These are phyloP conservation scores for Crocodylus rhombifer DNA, from an alignment of 2,797 vertebrate species.

Conservation along the genomic window DNA sequence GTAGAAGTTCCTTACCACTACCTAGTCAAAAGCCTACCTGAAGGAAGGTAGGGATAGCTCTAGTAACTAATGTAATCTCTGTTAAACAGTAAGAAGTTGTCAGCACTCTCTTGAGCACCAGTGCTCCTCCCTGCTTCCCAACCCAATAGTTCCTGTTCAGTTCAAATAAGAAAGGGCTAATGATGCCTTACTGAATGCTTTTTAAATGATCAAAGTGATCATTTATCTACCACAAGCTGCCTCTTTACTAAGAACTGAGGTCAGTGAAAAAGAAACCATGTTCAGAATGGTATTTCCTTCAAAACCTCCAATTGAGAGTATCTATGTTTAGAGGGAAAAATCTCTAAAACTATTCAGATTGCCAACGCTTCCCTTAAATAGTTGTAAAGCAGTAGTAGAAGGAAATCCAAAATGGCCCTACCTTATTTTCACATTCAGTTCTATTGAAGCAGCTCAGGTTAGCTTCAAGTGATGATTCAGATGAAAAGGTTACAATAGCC, in stretches of 20 bases:
- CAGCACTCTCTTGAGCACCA: neutral
- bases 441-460: fast-evolving
- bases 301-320: neutral
- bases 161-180: conserved; percentile 21
- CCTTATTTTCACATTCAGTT: neutral
- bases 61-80: neutral
- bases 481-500: neutral
- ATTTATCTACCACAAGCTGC: conserved; percentile 25
- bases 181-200: neutral
- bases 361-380: neutral
- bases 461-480: neutral
- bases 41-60: neutral
- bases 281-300: neutral
- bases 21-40: neutral
- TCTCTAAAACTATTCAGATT: conserved; percentile 22
- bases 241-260: neutral
- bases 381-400: conserved; percentile 1
- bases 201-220: fast-evolving
- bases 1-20: neutral
- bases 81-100: neutral
- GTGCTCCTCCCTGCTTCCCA: neutral
- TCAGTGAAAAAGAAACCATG: neutral
- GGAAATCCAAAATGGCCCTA: fast-evolving
- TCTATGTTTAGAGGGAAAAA: neutral
- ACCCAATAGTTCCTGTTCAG: neutral